Evolutionary conservation across 2,888 invertebrate genomes (phyloP).

Genomic region (Chymomyza amoena): DNA sequence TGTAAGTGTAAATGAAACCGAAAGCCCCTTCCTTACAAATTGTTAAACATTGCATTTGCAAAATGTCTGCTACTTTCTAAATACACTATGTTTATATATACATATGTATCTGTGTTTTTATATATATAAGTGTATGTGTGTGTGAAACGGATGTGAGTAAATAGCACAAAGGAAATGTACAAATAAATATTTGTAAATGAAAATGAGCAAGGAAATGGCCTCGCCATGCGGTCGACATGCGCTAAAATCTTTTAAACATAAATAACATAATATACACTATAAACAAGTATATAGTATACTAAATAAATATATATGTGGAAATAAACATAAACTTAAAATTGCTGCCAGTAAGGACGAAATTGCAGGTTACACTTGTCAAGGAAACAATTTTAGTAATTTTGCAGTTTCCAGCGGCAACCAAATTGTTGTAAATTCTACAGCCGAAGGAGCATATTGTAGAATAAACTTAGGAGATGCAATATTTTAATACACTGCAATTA

Average conservation of each 20-base stretch:
- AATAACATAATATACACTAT: constrained; percentile 9
- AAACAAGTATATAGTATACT: background rate
- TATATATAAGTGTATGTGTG: constrained; percentile 11
- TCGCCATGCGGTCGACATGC: constrained; percentile 51
- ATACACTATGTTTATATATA: background rate
- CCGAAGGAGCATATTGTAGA: background rate
- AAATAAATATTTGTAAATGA: constrained; percentile 72
- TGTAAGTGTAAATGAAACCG: constrained; percentile 60
- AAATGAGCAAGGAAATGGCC: constrained; percentile 63
- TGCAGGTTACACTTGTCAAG: background rate
- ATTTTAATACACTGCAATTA: background rate
- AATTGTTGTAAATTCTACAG: constrained; percentile 1
- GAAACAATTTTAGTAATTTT: constrained; percentile 7
- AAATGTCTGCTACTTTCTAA: background rate
- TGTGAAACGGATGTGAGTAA: constrained; percentile 55
- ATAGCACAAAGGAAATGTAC: constrained; percentile 60
- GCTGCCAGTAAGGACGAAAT: too few relatives aligned
- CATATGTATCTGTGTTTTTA: background rate
- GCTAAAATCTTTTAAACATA: constrained; percentile 48
- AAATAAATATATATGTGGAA: constrained; percentile 31
- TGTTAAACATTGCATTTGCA: constrained; percentile 2
- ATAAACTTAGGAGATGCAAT: background rate
- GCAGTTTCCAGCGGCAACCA: constrained; percentile 22
- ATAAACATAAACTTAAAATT: constrained; percentile 6
- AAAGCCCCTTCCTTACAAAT: constrained; percentile 34